These are phyloP conservation scores for Bombus consobrinus DNA, from an alignment of 1,140 invertebrate genomes.

Conservation along the genomic window DNA sequence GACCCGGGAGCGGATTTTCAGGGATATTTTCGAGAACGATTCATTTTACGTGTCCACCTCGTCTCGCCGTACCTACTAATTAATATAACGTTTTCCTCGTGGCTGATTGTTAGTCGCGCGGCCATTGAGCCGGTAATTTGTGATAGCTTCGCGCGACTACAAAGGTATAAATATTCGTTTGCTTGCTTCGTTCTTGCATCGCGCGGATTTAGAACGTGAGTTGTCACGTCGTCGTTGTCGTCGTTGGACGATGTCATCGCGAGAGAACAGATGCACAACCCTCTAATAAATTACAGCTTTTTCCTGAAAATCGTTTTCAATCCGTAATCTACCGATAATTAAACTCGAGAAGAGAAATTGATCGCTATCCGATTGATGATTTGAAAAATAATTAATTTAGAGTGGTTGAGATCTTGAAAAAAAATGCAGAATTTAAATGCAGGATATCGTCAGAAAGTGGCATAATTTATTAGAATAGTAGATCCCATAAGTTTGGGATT, in stretches of 20 bases:
- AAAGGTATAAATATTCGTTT: constrained; percentile 42
- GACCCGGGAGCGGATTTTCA: constrained; percentile 43
- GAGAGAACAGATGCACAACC: background rate
- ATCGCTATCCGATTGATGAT: too few relatives aligned
- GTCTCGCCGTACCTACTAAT: constrained; percentile 42
- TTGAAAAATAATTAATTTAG: too few relatives aligned
- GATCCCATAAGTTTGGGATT: background rate
- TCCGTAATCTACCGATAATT: background rate
- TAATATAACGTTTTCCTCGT: constrained; percentile 54
- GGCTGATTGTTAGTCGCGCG: background rate
- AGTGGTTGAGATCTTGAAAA: too few relatives aligned
- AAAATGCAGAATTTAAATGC: too few relatives aligned
- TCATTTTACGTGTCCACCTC: constrained; percentile 46
- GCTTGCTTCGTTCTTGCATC: background rate
- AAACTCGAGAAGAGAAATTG: background rate
- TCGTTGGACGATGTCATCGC: background rate
- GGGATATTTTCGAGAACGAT: constrained; percentile 60
- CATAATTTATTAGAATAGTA: background rate
- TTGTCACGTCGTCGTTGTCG: too few relatives aligned
- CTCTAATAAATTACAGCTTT: background rate
- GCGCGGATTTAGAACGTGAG: too few relatives aligned
- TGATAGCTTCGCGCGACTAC: constrained; percentile 8
- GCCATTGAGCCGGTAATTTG: constrained; percentile 37
- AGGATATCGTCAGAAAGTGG: too few relatives aligned
- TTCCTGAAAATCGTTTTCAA: too few relatives aligned